phyloP scores from a whole-genome alignment of 2,888 invertebrate species.

The Limnephilus marmoratus region DNA sequence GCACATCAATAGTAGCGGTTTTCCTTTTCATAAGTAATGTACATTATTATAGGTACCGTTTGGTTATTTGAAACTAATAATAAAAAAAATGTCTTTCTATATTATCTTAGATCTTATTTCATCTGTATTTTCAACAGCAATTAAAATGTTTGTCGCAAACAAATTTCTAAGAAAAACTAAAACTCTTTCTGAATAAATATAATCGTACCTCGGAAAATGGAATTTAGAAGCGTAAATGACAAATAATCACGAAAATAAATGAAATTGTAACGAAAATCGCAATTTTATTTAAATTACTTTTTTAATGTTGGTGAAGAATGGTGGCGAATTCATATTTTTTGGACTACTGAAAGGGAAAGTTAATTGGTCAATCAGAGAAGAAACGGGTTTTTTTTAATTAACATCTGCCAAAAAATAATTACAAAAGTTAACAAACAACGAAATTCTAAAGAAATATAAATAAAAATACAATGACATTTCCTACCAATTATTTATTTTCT shows the following conservation, averaged over 20 bases:
- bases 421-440: background rate
- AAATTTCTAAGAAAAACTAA: background rate
- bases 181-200: background rate
- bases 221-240: background rate
- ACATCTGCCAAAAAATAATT: background rate
- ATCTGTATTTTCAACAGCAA: no score
- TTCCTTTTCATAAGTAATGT: no score
- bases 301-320: slow-evolving; percentile 7
- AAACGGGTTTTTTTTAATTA: background rate
- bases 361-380: slow-evolving; percentile 19
- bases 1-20: no score
- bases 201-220: background rate
- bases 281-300: slow-evolving; percentile 6
- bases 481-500: background rate
- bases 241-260: background rate
- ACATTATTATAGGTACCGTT: no score
- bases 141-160: background rate
- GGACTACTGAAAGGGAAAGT: background rate
- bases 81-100: no score
- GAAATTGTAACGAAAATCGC: background rate
- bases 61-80: no score
- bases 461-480: background rate
- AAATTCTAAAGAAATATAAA: background rate
- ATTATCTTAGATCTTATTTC: no score
- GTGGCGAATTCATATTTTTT: background rate